A percentile compares a stretch with the other conserved stretches of the same genome.
phyloP scores from a whole-genome alignment of 2,888 invertebrate species.

The Yponomeuta sedellus region DNA sequence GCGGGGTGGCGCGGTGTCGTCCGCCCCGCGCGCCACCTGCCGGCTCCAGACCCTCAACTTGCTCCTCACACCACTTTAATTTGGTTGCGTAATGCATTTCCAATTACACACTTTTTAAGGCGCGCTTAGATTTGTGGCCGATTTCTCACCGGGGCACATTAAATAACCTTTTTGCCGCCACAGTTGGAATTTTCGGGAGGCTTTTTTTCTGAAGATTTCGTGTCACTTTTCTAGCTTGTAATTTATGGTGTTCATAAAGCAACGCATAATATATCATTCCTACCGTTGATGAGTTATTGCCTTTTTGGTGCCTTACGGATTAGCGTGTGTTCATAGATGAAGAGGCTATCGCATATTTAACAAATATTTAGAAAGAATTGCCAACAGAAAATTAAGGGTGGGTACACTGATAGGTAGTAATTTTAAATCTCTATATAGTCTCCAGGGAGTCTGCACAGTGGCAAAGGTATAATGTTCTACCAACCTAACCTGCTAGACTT shows the following conservation, averaged over 20 bases:
- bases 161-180: conserved; percentile 37
- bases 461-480: neutral
- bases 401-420: neutral
- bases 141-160: conserved; percentile 33
- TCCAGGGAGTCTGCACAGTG: neutral
- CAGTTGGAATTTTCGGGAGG: neutral
- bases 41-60: conserved; percentile 61
- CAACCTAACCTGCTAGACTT: neutral
- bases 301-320: neutral
- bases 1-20: conserved; percentile 62
- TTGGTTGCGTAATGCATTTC: conserved; percentile 77
- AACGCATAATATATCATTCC: neutral
- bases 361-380: neutral
- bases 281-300: neutral
- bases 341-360: neutral
- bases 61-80: conserved; percentile 75
- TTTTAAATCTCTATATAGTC: neutral
- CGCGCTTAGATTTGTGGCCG: conserved; percentile 62
- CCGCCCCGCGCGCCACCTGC: conserved; percentile 51
- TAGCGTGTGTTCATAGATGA: neutral
- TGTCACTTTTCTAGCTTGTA: neutral
- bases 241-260: conserved; percentile 7
- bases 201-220: neutral
- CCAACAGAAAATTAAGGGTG: neutral
- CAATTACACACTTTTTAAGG: conserved; percentile 72